A percentile compares a stretch with the other conserved stretches of the same genome.
phyloP scores from a whole-genome alignment of 2,888 invertebrate species.

The Cheilosia pagana region DNA sequence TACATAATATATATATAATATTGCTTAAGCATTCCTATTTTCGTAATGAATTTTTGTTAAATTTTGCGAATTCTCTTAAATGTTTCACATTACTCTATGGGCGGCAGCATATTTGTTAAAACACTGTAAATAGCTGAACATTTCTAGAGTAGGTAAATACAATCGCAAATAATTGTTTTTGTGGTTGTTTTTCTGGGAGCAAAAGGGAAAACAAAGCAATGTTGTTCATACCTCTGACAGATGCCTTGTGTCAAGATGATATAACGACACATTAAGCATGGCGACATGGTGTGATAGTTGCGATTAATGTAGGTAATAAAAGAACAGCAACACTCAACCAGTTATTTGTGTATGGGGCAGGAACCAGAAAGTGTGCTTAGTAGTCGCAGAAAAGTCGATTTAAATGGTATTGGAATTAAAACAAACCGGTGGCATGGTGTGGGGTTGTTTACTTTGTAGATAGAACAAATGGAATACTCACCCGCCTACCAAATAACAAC shows the following conservation, averaged over 20 bases:
- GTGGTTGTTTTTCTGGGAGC: constrained; percentile 32
- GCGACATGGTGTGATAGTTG: constrained; percentile 59
- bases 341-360: constrained; percentile 15
- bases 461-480: no score
- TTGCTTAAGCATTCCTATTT: constrained; percentile 22
- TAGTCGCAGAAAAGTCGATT: neutral
- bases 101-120: constrained; percentile 58
- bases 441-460: no score
- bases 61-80: constrained; percentile 45
- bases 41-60: constrained; percentile 35
- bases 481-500: no score
- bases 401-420: neutral
- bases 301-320: constrained; percentile 59
- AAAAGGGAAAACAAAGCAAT: constrained; percentile 31
- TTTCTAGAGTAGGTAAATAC: constrained; percentile 52
- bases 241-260: constrained; percentile 66
- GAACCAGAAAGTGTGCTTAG: constrained; percentile 5
- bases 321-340: constrained; percentile 45
- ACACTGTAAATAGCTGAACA: constrained; percentile 49
- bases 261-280: constrained; percentile 61
- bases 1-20: no score
- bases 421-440: no score
- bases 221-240: constrained; percentile 45
- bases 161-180: constrained; percentile 69
- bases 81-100: constrained; percentile 48